These are phyloP conservation scores for Dorcus parallelipipedus DNA, from an alignment of 2,888 invertebrate species.

Conservation along the genomic window DNA sequence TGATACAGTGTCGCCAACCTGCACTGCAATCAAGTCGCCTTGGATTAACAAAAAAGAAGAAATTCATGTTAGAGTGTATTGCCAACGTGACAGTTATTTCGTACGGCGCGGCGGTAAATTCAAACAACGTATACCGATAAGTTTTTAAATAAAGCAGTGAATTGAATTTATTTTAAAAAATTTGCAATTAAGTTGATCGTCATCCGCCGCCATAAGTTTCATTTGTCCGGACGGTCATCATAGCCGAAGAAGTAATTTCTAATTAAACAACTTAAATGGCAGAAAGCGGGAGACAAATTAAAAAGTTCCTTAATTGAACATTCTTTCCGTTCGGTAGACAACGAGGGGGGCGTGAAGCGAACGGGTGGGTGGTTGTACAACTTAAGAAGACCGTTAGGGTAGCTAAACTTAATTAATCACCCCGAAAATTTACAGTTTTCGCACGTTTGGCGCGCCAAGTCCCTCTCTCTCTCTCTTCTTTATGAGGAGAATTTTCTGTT, in stretches of 20 bases:
- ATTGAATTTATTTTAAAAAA: too few species aligned
- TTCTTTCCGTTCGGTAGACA: constrained; percentile 23
- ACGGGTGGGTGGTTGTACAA: neutral
- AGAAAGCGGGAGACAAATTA: constrained; percentile 29
- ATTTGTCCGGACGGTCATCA: too few species aligned
- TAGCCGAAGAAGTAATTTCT: neutral
- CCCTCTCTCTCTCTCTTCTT: neutral
- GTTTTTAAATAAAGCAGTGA: too few species aligned
- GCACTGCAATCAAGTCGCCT: too few species aligned
- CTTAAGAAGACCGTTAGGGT: constrained; percentile 13
- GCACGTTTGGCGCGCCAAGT: constrained; percentile 19
- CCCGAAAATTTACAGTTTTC: constrained; percentile 28
- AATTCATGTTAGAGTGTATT: too few species aligned
- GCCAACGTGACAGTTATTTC: too few species aligned
- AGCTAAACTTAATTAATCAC: constrained; percentile 30
- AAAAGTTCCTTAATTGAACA: constrained; percentile 33
- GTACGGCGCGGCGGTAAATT: too few species aligned
- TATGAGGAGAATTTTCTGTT: neutral
- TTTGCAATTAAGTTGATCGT: too few species aligned
- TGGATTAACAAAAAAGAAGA: too few species aligned
- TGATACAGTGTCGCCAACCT: too few species aligned
- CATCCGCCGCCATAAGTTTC: too few species aligned
- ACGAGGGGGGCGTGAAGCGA: constrained; percentile 2
- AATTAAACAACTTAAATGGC: constrained; percentile 14
- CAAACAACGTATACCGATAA: too few species aligned